A percentile compares a stretch with the other conserved stretches of the same genome.
phyloP scores from a whole-genome alignment of 2,888 invertebrate species.

The Orgyia antiqua region DNA sequence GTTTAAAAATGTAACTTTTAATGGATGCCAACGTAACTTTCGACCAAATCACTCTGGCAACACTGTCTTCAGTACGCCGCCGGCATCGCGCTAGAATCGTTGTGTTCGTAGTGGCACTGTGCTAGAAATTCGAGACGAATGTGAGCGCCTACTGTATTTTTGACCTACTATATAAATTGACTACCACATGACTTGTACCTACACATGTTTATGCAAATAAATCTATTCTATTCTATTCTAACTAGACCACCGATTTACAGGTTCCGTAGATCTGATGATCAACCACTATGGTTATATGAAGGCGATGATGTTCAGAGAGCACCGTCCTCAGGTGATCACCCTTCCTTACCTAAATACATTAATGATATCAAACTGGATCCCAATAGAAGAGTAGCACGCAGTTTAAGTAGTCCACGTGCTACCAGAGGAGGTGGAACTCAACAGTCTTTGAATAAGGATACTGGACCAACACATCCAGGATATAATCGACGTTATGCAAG shows the following conservation, averaged over 20 bases:
- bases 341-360: conserved; percentile 2
- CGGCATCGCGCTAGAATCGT: no score
- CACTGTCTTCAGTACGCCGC: no score
- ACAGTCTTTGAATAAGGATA: neutral
- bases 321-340: conserved; percentile 9
- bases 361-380: conserved; percentile 8
- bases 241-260: neutral
- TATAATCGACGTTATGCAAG: conserved; percentile 6
- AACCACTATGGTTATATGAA: conserved; percentile 6
- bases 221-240: no score
- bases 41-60: no score
- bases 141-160: no score
- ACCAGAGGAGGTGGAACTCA: neutral
- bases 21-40: no score
- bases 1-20: no score
- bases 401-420: conserved; percentile 4
- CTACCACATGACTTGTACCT: no score
- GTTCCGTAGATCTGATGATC: conserved; percentile 6
- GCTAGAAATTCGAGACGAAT: no score
- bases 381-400: conserved; percentile 10
- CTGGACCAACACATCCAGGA: neutral
- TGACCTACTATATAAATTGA: no score
- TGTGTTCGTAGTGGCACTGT: no score
- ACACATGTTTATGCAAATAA: no score
- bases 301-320: conserved; percentile 1